Conservation (phyloP, 37 sponge, comb jelly and placozoan genomes). For the Lycopodina hypogea region DNA sequence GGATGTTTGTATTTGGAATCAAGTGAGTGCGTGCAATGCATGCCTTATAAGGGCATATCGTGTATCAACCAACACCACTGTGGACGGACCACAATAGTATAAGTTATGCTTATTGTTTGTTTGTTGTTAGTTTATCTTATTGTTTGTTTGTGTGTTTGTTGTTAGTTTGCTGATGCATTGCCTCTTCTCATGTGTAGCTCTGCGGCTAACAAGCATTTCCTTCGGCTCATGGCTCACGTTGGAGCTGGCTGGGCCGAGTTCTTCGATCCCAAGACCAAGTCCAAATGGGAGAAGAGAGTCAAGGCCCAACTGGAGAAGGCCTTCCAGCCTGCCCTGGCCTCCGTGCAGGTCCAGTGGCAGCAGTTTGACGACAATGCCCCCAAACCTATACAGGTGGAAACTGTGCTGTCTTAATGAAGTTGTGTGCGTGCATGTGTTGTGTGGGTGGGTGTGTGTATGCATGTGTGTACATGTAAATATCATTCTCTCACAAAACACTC, state of each 20-base stretch:
- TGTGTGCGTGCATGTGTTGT: neutral
- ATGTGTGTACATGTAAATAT: neutral
- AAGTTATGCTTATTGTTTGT: too few relatives aligned
- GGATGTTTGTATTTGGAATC: slow-evolving; percentile 83
- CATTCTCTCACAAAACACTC: too few relatives aligned
- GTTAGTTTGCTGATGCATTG: neutral
- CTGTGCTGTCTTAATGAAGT: neutral
- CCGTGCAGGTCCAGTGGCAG: slow-evolving; percentile 86
- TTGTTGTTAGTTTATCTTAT: too few relatives aligned
- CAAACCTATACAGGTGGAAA: slow-evolving; percentile 59
- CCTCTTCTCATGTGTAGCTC: slow-evolving; percentile 44
- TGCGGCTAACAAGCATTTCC: slow-evolving; percentile 82
- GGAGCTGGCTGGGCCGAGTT: slow-evolving; percentile 84
- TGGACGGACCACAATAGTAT: too few relatives aligned
- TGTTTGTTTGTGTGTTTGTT: neutral
- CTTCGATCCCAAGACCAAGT: slow-evolving; percentile 86
- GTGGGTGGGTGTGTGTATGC: neutral
- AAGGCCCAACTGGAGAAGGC: slow-evolving; percentile 78
- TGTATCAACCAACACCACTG: neutral
- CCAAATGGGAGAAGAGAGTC: slow-evolving; percentile 89
- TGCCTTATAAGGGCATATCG: too few relatives aligned
- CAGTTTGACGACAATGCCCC: slow-evolving; percentile 75
- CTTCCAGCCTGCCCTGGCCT: slow-evolving; percentile 88
- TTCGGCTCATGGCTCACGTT: slow-evolving; percentile 80
- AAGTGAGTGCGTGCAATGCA: slow-evolving; percentile 48